A percentile compares a stretch with the other conserved stretches of the same genome.
phyloP scores from a whole-genome alignment of 2,113 vertebrate species.

The Cololabis saira region DNA sequence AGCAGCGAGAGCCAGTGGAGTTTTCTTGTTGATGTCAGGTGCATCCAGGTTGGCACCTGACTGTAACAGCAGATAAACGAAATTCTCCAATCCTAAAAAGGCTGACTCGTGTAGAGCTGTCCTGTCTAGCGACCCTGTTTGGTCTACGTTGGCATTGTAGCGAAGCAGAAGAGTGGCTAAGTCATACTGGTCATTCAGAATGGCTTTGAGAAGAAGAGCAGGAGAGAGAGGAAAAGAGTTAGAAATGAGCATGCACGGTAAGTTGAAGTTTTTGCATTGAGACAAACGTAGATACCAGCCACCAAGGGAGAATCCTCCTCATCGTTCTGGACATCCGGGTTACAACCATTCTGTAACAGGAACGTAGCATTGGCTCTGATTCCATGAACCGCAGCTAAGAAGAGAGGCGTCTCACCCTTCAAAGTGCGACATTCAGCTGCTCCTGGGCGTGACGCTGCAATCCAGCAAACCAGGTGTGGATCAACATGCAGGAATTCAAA shows the following conservation, averaged over 20 bases:
- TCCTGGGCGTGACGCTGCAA: constrained; percentile 83
- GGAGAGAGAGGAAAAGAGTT: constrained; percentile 1
- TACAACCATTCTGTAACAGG: constrained; percentile 88
- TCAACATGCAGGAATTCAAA: neutral
- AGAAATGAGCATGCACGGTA: neutral
- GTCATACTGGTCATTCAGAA: constrained; percentile 86
- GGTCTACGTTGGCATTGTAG: constrained; percentile 84
- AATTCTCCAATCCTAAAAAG: constrained; percentile 86
- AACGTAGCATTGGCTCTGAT: constrained; percentile 85
- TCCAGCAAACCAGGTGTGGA: constrained; percentile 9
- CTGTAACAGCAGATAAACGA: constrained; percentile 86
- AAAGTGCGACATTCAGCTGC: constrained; percentile 83
- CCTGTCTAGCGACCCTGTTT: constrained; percentile 85
- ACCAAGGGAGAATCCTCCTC: constrained; percentile 90
- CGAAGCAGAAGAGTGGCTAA: constrained; percentile 86
- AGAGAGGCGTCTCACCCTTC: constrained; percentile 90
- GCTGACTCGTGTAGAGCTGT: constrained; percentile 93
- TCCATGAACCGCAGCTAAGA: constrained; percentile 86
- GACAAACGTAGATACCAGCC: constrained; percentile 73
- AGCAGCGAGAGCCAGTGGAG: constrained; percentile 91
- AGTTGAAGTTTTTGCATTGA: neutral
- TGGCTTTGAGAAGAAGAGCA: constrained; percentile 77
- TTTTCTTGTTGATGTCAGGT: constrained; percentile 86
- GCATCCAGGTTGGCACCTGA: constrained; percentile 88
- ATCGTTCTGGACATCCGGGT: constrained; percentile 87